These are phyloP conservation scores for Anorthoa munda DNA, from an alignment of 2,888 invertebrate genomes.

Conservation along the genomic window DNA sequence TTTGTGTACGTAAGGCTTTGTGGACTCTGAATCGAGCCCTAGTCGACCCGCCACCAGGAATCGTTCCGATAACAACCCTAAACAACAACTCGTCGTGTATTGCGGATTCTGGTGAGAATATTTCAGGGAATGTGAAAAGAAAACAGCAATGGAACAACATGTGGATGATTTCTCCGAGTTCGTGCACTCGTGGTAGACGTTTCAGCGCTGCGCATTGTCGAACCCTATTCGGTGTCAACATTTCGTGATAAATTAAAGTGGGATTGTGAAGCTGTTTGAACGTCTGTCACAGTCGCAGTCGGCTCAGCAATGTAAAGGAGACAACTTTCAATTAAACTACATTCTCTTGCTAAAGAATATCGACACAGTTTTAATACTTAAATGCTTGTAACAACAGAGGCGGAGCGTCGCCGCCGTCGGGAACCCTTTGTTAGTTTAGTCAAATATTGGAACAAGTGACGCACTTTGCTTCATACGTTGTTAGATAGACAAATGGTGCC, in stretches of 20 bases:
- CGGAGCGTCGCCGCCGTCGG: not conserved
- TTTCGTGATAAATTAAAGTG: conserved; percentile 68
- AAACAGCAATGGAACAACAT: conserved; percentile 21
- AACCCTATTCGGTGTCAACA: conserved; percentile 65
- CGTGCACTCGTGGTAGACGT: conserved; percentile 10
- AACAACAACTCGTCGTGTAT: conserved; percentile 19
- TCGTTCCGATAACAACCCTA: not conserved
- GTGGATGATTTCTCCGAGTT: not conserved
- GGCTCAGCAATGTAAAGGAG: conserved; percentile 50
- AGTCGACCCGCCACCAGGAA: conserved; percentile 31
- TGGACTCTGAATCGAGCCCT: conserved; percentile 59
- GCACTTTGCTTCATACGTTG: conserved; percentile 19
- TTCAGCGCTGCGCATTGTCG: conserved; percentile 54
- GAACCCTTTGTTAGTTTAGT: conserved; percentile 47
- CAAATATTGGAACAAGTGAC: conserved; percentile 57
- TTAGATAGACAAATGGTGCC: conserved; percentile 37
- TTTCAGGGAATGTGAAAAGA: not conserved
- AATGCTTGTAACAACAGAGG: conserved; percentile 36
- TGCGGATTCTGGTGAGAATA: conserved; percentile 1
- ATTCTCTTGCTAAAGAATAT: conserved; percentile 38
- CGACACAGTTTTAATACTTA: conserved; percentile 45
- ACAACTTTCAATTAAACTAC: conserved; percentile 53
- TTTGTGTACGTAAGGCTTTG: conserved; percentile 68
- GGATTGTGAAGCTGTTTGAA: conserved; percentile 61
- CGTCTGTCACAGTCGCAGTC: conserved; percentile 46